phyloP scores from a whole-genome alignment of 92 coral and sea anemone species.

The Pocillopora grandis region DNA sequence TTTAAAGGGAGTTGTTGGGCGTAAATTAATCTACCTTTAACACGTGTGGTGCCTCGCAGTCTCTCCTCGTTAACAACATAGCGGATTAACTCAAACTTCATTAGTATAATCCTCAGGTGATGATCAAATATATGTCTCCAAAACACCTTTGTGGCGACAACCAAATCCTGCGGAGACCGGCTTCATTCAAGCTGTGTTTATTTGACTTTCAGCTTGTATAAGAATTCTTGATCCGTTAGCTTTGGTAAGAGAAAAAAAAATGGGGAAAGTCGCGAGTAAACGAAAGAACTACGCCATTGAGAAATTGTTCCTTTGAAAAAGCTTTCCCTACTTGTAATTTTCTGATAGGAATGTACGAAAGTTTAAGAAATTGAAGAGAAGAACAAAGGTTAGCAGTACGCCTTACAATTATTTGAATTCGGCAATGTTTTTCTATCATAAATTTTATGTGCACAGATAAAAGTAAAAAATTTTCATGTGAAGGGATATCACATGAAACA shows the following conservation, averaged over 20 bases:
- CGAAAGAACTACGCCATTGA: background rate
- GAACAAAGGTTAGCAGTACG: background rate
- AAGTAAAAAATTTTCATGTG: background rate
- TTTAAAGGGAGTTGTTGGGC: background rate
- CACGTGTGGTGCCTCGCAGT: slow-evolving; percentile 31
- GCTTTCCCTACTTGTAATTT: no score
- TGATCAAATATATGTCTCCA: slow-evolving; percentile 15
- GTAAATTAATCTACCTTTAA: background rate
- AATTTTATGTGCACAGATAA: background rate
- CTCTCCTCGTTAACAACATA: slow-evolving; percentile 30
- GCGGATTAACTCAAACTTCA: slow-evolving; percentile 43
- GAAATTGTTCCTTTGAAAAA: background rate
- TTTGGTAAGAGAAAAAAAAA: no score
- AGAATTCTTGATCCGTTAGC: no score
- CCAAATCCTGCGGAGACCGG: background rate
- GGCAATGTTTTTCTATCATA: background rate
- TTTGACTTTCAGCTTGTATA: no score
- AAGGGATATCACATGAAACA: background rate
- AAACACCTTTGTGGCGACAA: slow-evolving; percentile 42
- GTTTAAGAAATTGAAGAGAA: no score
- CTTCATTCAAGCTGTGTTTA: no score
- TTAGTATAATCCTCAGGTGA: slow-evolving; percentile 37
- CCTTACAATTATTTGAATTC: background rate
- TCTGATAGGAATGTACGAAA: no score
- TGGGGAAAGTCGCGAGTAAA: no score